Evolutionary conservation across 2,113 vertebrate species (phyloP).

Genomic region (Chionis minor): DNA sequence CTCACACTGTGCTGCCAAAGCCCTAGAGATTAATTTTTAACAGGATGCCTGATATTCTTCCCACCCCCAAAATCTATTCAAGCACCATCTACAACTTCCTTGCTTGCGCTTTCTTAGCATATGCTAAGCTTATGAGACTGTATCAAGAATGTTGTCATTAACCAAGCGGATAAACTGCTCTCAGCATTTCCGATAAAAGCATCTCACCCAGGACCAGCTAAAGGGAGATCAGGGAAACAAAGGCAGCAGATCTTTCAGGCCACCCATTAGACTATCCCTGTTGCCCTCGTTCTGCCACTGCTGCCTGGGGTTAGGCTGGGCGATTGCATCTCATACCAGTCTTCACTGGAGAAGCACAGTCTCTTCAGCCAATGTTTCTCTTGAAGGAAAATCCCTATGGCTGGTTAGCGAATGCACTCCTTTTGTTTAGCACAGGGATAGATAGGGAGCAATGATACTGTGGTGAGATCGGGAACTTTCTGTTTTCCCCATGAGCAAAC

Average conservation of each 20-base stretch:
- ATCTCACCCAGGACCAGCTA: background rate
- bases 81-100: background rate
- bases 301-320: background rate
- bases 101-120: background rate
- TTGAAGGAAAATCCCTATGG: background rate
- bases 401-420: background rate
- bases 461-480: conserved; percentile 23
- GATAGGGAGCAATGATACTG: background rate
- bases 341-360: background rate
- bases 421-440: background rate
- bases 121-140: background rate
- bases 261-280: background rate
- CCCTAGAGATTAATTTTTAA: conserved; percentile 3
- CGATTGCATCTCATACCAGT: background rate
- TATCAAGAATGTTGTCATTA: background rate
- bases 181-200: background rate
- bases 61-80: background rate
- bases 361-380: background rate
- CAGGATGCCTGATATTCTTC: background rate
- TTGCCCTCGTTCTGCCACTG: background rate
- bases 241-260: background rate
- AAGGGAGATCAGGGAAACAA: background rate
- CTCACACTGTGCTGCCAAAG: background rate
- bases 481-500: background rate
- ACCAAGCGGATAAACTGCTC: background rate